Evolutionary conservation across 2,888 invertebrate species (phyloP), one percentile per base, ranked within the genome.

Genomic region (Coenonympha arcania): DNA sequence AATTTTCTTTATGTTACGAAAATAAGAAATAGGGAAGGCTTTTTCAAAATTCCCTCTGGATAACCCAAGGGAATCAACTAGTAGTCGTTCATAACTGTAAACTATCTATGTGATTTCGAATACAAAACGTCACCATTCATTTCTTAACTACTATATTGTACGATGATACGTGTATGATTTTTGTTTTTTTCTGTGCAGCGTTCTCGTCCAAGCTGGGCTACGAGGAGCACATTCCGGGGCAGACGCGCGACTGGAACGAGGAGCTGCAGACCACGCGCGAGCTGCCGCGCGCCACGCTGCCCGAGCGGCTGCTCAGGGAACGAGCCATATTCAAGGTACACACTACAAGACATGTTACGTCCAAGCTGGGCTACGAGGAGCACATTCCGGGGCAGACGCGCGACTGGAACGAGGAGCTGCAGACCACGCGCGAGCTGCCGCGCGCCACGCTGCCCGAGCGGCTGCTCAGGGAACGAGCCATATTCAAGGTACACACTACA

Each of bases 331-430:
- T 99, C 36, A 41, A 41, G 26, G 19, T 30, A 30, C 30, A 15
- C 28, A 30, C n/a, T n/a, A n/a, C n/a, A n/a, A n/a, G n/a, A n/a
- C n/a, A n/a, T n/a, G 8, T 98, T 98, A 96, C 97, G 15, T 97
- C 97, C 0, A 96, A 98, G 73, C 84, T 98, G 67, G 98, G 98
- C 46, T 98, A 98, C 70, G 99, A 99, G 75, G 99, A 99, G 77
- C 98, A 99, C 76, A 98, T 99, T 63, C 99, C 99, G 1, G 99
- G 99, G 0, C 99, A 99, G 80, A 98, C 98, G 0, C 89, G 99
- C 49, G 99, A 99, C 76, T 99, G 99, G 99, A 99, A 99, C 75
- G 99, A 99, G 77, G 99, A 99, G 82, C 82, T 99, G 55, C 99
- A 99, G 85, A 98, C 98, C 0, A 99, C 99, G 0, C 88, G 98